These are phyloP conservation scores for Zaprionus lachaisei DNA, from an alignment of 1,140 invertebrate species.

Conservation along the genomic window DNA sequence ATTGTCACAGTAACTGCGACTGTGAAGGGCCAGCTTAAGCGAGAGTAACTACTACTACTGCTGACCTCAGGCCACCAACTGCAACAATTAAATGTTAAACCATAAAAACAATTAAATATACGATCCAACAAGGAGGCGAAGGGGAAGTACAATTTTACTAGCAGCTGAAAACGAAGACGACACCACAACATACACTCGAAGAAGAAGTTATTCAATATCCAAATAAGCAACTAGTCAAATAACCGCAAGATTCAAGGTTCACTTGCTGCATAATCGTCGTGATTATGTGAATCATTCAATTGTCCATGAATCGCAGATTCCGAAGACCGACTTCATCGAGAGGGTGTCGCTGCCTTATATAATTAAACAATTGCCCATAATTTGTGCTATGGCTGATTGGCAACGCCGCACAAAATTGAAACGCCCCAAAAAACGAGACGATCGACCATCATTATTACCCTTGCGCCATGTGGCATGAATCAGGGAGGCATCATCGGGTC, in stretches of 20 bases:
- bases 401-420: conserved; percentile 57
- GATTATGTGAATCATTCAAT: conserved; percentile 74
- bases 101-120: conserved; percentile 72
- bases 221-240: conserved; percentile 60
- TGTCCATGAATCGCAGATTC: conserved; percentile 36
- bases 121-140: conserved; percentile 6
- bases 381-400: conserved; percentile 70
- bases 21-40: conserved; percentile 22
- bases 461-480: conserved; percentile 47
- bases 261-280: conserved; percentile 70
- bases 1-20: conserved; percentile 30
- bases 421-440: conserved; percentile 37
- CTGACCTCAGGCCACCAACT: conserved; percentile 58
- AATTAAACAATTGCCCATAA: conserved; percentile 80
- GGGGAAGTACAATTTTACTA: conserved; percentile 52
- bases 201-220: conserved; percentile 55
- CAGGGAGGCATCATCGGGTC: conserved; percentile 25
- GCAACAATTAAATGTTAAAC: conserved; percentile 75
- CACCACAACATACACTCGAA: conserved; percentile 33
- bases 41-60: conserved; percentile 22
- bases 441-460: conserved; percentile 37
- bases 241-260: conserved; percentile 68
- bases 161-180: conserved; percentile 50
- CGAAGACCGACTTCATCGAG: conserved; percentile 35
- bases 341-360: conserved; percentile 64